Evolutionary conservation across 2,888 invertebrate species (phyloP), one percentile per base, ranked within the genome.

Genomic region (Oxytorus armatus): DNA sequence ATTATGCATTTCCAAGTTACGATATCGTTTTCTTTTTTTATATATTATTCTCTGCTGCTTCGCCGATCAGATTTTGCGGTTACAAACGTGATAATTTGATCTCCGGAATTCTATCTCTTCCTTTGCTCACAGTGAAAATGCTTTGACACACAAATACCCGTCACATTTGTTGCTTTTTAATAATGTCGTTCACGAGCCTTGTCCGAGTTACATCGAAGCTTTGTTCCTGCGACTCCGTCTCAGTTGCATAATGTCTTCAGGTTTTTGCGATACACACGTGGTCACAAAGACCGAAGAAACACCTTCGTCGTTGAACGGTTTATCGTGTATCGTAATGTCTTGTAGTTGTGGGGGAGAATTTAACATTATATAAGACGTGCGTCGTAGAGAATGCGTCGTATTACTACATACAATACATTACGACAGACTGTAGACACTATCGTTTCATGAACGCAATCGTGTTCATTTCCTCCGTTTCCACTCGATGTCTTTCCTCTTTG

Each of bases 231-330:
- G 29, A 42, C 25, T 11, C 39, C 73, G 51, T 73, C 53, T 65
- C 73, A 33, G 73, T 73, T 73, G 73, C 73, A 65, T 65, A 65
- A 55, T 66, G 49, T 65, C 73, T 73, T 65, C 73, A 18, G 44
- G 51, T 65, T 73, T n/a, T n/a, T 61, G 53, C 51, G 63, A 73
- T 73, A 65, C 14, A 55, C 25, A 25, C 51, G 49, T 10, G 39
- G 36, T 49, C 39, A 21, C 25, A 59, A 59, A 47, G 39, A 36
- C 16, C 49, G 36, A 49, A 39, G 49, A 36, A 61, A 47, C 70
- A 47, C 61, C 25, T 29, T 14, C 44, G n/a, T 16, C 14, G 14
- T 44, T 47, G 8, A 16, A 29, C 23, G 25, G 21, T 33, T 25
- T 16, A 18, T 29, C 21, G 44, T 33, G 10, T 70, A 21, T 47